Evolutionary conservation across 2,113 vertebrate species (phyloP).

Genomic region (Gadus macrocephalus): DNA sequence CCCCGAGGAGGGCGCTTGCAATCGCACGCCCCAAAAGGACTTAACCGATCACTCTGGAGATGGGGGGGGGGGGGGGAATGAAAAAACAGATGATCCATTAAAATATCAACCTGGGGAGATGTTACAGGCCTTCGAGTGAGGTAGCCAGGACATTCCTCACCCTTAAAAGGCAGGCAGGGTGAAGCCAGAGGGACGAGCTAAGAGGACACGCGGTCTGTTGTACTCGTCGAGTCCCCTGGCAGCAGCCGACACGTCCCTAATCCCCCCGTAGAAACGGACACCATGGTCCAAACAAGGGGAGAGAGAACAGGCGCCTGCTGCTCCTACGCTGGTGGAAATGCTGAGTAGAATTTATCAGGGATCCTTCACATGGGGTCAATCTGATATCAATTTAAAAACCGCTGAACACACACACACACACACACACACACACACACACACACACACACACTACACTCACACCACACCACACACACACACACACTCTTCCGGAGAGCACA

Average conservation of each 20-base stretch:
- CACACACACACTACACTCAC: neutral
- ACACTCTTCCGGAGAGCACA: neutral
- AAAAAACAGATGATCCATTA: too few species aligned
- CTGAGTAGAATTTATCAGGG: too few species aligned
- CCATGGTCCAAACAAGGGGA: too few species aligned
- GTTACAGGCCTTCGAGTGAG: slow-evolving; percentile 15
- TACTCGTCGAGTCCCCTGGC: neutral
- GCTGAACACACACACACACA: neutral
- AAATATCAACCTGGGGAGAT: neutral
- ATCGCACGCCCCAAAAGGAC: neutral
- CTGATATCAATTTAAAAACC: too few species aligned
- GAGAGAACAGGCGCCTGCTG: too few species aligned
- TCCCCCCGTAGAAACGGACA: neutral
- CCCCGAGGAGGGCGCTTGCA: slow-evolving; percentile 1
- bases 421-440: too few species aligned
- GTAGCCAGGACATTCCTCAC: slow-evolving; percentile 26
- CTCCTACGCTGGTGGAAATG: too few species aligned
- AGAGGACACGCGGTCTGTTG: neutral
- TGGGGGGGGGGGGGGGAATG: neutral
- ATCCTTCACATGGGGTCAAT: too few species aligned
- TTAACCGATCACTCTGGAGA: neutral
- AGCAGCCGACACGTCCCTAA: neutral
- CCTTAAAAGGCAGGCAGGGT: slow-evolving; percentile 33
- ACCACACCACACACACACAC: too few species aligned
- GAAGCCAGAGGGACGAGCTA: slow-evolving; percentile 1